Evolutionary conservation across 64 coral and sea anemone genomes (phyloP).

Genomic region (Montipora efflorescens): DNA sequence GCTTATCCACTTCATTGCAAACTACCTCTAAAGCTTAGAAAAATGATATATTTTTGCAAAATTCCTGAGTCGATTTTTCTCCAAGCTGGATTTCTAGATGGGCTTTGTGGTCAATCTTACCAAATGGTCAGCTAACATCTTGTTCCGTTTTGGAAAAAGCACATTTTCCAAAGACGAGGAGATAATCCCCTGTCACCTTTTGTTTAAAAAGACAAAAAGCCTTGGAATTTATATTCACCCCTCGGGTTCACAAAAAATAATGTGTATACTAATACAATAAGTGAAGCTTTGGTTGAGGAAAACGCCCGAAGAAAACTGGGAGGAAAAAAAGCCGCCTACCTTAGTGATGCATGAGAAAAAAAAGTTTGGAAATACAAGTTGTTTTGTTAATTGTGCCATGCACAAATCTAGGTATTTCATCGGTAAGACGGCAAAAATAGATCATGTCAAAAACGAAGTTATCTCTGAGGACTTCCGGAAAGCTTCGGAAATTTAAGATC

Average conservation of each 20-base stretch:
- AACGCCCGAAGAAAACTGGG: neutral
- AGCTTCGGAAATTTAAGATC: neutral
- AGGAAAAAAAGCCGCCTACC: neutral
- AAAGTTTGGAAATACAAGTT: neutral
- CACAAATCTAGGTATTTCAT: neutral
- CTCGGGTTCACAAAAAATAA: neutral
- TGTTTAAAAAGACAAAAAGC: slow-evolving; percentile 13
- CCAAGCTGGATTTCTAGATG: neutral
- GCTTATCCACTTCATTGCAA: neutral
- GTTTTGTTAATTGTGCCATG: neutral
- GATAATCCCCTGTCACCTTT: neutral
- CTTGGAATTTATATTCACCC: slow-evolving; percentile 20
- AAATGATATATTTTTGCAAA: neutral
- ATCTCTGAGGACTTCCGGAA: neutral
- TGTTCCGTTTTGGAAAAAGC: neutral
- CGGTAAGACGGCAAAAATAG: neutral
- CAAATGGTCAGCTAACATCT: neutral
- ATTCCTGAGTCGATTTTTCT: neutral
- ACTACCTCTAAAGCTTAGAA: neutral
- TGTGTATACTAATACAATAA: too few species aligned
- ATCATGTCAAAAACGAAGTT: neutral
- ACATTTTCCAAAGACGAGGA: neutral
- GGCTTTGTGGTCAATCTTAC: neutral
- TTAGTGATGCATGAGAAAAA: neutral
- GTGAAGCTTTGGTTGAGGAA: neutral